Conservation (phyloP, 2,888 invertebrate species). For the Eristalinus aeneus region DNA sequence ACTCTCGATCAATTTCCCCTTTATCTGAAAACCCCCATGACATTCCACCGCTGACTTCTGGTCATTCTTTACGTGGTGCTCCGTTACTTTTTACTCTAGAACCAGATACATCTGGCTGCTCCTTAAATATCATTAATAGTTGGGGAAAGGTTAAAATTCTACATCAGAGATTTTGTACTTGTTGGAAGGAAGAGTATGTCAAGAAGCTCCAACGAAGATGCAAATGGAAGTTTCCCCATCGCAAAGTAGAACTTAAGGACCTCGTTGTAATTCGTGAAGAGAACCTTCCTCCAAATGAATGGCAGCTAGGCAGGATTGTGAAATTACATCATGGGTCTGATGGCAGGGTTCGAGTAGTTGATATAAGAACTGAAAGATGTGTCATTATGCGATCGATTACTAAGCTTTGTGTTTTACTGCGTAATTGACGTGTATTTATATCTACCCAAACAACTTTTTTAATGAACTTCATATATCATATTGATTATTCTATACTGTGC, state of each 20-base stretch:
- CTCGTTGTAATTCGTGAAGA: conserved; percentile 12
- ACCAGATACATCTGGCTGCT: neutral
- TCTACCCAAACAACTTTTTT: no score
- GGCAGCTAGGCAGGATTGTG: conserved; percentile 5
- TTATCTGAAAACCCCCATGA: conserved; percentile 12
- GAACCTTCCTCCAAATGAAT: conserved; percentile 29
- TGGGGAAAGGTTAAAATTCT: conserved; percentile 35
- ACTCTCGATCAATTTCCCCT: conserved; percentile 15
- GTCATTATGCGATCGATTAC: neutral
- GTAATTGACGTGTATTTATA: no score
- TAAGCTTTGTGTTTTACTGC: neutral
- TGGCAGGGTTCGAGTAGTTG: neutral
- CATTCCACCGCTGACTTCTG: conserved; percentile 1
- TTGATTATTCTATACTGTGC: neutral
- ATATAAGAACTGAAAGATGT: conserved; percentile 67
- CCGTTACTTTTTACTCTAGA: conserved; percentile 19
- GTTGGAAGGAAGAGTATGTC: conserved; percentile 62
- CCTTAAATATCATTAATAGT: neutral
- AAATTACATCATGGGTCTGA: neutral
- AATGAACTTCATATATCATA: no score
- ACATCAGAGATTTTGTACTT: conserved; percentile 47
- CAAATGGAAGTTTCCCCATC: conserved; percentile 33
- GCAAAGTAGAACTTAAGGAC: conserved; percentile 13
- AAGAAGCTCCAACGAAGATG: conserved; percentile 45
- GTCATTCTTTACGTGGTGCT: conserved; percentile 6